Evolutionary conservation across 2,113 vertebrate genomes (phyloP), one percentile per base, ranked within the genome.

Genomic region (Macrotis lagotis): DNA sequence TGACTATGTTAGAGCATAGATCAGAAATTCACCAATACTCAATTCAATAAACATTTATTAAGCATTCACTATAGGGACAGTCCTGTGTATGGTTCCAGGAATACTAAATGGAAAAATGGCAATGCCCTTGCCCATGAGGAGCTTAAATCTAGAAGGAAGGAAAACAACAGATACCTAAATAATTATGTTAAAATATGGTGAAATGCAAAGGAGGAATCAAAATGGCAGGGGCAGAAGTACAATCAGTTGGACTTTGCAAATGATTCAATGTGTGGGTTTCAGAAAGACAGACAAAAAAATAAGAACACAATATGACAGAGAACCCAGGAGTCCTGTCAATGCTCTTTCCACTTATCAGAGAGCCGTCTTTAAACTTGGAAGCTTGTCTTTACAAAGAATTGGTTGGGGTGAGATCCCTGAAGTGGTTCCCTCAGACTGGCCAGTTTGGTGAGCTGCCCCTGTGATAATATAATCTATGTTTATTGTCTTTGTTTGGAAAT

Each of bases 311-410:
- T 48, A 26, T 83, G 66, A n/a, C 66, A 55, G 0, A 26, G 55
- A 48, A 50, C 91, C 37, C n/a, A 66, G 14, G 47, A 0, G 12
- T 28, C 24, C 48, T 19, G 9, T 22, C 14, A 74, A n/a, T n/a
- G 28, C 55, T 91, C 48, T 51, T 31, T 50, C 44, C n/a, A 26
- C 3, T 9, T 0, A 8, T 9, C 51, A 26, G 1, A 28, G 0
- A 5, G 28, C 1, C 4, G 2, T 11, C 11, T 26, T 48, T 37
- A 50, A 3, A 44, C 25, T 88, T 50, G 59, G 28, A 52, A 74
- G 10, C 26, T 48, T 93, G 2, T 48, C 88, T 94, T 89, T 10
- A 47, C 51, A 59, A 89, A 95, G 91, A 94, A 94, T 92, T 44
- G 66, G 44, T 91, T 50, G 47, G 48, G 8, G 44, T 91, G 50